Percentiles rank a stretch among this genome's conserved stretches.
Evolutionary conservation across 2,113 vertebrate species (phyloP).

Genomic region (Halcyon malimbica): DNA sequence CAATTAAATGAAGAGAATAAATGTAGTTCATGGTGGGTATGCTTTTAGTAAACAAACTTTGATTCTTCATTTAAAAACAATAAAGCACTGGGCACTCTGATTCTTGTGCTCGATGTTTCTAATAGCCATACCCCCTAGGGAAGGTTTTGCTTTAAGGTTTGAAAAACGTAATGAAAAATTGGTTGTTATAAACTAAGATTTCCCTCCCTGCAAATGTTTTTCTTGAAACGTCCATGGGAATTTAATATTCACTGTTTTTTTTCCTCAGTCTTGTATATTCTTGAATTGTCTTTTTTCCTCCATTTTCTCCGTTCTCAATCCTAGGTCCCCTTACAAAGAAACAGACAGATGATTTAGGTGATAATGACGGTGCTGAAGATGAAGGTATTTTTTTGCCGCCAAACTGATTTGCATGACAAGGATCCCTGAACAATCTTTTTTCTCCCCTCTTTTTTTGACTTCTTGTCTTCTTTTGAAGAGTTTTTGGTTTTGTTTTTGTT

Average conservation of each 20-base stretch:
- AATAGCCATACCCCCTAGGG: constrained; percentile 55
- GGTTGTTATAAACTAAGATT: constrained; percentile 44
- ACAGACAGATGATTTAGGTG: constrained; percentile 99
- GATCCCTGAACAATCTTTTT: constrained; percentile 86
- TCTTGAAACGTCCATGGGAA: constrained; percentile 77
- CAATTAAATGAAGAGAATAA: constrained; percentile 42
- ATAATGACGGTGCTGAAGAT: constrained; percentile 99
- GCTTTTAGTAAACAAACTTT: constrained; percentile 57
- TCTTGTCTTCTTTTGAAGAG: constrained; percentile 97
- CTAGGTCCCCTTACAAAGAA: constrained; percentile 99
- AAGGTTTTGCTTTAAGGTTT: constrained; percentile 26
- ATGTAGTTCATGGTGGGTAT: constrained; percentile 33
- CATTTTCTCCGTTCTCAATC: constrained; percentile 98
- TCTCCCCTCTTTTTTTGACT: constrained; percentile 95
- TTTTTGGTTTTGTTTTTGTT: constrained; percentile 52
- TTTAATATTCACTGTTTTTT: constrained; percentile 86
- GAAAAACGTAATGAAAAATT: constrained; percentile 24
- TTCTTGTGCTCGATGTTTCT: constrained; percentile 52
- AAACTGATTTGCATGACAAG: constrained; percentile 99
- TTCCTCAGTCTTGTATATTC: constrained; percentile 93
- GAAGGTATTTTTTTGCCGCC: constrained; percentile 97
- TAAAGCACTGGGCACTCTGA: constrained; percentile 29
- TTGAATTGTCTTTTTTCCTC: constrained; percentile 97
- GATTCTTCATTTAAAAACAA: constrained; percentile 49
- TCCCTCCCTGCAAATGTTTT: constrained; percentile 65